Evolutionary conservation across 2,113 vertebrate genomes (phyloP).

Genomic region (Poicephalus gulielmi): DNA sequence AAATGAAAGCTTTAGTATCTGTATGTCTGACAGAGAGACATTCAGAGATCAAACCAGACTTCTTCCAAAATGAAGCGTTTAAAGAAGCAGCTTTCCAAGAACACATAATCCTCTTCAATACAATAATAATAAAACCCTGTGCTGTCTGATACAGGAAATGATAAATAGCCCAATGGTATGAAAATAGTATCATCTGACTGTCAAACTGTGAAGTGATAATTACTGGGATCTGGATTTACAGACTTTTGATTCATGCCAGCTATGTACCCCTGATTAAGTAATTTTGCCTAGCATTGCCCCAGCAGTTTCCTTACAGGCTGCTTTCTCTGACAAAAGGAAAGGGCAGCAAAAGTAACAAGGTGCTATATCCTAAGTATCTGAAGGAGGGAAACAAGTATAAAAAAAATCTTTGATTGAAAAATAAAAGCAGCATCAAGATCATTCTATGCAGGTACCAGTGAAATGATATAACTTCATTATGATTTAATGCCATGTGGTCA

Average conservation of each 20-base stretch:
- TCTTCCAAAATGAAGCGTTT: neutral
- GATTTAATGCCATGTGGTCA: neutral
- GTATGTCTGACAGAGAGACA: neutral
- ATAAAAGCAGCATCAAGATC: neutral
- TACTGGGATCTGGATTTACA: neutral
- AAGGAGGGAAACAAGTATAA: neutral
- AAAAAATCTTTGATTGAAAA: neutral
- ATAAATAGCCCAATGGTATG: neutral
- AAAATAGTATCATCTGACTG: neutral
- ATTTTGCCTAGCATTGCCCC: neutral
- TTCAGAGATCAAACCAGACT: neutral
- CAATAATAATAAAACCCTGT: neutral
- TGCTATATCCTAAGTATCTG: neutral
- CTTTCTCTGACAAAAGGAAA: neutral
- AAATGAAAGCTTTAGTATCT: neutral
- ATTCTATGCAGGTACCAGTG: neutral
- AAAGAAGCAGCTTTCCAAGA: constrained; percentile 36
- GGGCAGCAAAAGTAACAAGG: neutral
- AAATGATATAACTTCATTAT: neutral
- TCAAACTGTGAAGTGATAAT: constrained; percentile 25
- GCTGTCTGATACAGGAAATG: neutral
- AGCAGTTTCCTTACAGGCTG: neutral
- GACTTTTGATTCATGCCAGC: neutral
- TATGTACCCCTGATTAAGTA: neutral
- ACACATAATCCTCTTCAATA: constrained; percentile 12